These are phyloP conservation scores for Dendrolimus kikuchii DNA, from an alignment of 1,140 invertebrate species.

Conservation along the genomic window DNA sequence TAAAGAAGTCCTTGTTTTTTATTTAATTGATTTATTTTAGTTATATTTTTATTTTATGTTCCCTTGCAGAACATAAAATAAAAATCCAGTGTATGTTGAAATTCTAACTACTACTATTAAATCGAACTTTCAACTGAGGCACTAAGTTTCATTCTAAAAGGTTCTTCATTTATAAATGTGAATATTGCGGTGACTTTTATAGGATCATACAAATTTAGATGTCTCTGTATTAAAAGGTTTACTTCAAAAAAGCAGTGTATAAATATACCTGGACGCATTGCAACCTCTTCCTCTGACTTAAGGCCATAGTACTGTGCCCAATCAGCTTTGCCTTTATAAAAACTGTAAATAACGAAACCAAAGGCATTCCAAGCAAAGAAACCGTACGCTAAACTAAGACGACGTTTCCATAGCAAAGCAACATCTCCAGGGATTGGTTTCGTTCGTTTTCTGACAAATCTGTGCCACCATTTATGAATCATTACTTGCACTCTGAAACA, in stretches of 20 bases:
- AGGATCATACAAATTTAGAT: too few species aligned
- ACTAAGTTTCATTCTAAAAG: too few species aligned
- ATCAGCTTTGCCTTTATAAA: constrained; percentile 74
- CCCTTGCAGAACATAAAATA: too few species aligned
- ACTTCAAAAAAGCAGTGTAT: constrained; percentile 2
- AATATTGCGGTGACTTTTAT: too few species aligned
- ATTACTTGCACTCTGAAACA: constrained; percentile 16
- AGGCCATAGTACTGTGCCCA: constrained; percentile 77
- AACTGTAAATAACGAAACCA: constrained; percentile 73
- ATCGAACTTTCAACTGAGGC: too few species aligned
- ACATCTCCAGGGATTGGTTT: constrained; percentile 73
- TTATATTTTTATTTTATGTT: too few species aligned
- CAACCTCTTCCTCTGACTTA: constrained; percentile 73
- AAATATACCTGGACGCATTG: constrained; percentile 66
- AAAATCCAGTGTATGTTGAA: too few species aligned
- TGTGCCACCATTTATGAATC: constrained; percentile 59
- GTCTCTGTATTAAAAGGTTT: background rate
- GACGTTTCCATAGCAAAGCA: constrained; percentile 74
- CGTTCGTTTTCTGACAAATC: constrained; percentile 73
- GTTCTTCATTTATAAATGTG: too few species aligned
- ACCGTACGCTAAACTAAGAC: constrained; percentile 74
- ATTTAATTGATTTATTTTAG: too few species aligned
- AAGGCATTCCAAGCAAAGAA: constrained; percentile 78
- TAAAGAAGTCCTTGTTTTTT: too few species aligned
- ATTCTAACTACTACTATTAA: too few species aligned